A percentile compares a stretch with the other conserved stretches of the same genome.
phyloP scores from a whole-genome alignment of 53 echinoderm and acorn worm genomes.

The Patiria pectinifera region DNA sequence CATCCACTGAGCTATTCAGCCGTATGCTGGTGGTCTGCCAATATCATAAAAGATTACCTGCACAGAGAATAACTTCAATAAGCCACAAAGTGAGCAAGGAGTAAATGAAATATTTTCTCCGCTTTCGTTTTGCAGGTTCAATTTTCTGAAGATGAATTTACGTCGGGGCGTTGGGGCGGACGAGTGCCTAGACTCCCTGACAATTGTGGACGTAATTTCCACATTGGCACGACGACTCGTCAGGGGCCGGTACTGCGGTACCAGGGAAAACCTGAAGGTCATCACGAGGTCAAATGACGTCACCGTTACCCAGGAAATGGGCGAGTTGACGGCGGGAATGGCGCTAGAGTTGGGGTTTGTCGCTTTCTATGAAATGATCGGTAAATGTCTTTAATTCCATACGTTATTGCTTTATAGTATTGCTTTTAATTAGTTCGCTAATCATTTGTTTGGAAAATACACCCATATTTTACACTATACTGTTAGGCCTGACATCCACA shows the following conservation, averaged over 20 bases:
- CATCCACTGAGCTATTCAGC: too few species aligned
- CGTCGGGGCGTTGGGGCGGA: conserved; percentile 29
- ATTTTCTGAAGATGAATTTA: conserved; percentile 48
- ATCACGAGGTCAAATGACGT: conserved; percentile 75
- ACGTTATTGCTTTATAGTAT: too few species aligned
- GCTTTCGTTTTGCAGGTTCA: conserved; percentile 40
- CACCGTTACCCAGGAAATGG: conserved; percentile 62
- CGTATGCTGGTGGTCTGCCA: too few species aligned
- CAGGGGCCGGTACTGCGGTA: conserved; percentile 71
- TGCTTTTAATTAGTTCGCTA: too few species aligned
- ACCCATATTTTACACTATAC: too few species aligned
- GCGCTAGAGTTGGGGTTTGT: conserved; percentile 75
- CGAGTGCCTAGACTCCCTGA: conserved; percentile 60
- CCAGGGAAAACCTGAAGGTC: conserved; percentile 49
- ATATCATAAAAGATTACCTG: too few species aligned
- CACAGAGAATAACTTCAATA: not conserved
- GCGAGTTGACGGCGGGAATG: conserved; percentile 73
- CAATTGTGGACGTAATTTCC: conserved; percentile 35
- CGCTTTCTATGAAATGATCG: conserved; percentile 68
- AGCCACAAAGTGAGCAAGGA: not conserved
- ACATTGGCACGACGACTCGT: not conserved
- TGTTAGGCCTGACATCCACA: too few species aligned
- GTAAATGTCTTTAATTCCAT: conserved; percentile 43
- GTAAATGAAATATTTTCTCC: not conserved
- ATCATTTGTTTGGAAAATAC: too few species aligned